Conservation (phyloP, 1,140 invertebrate species). For the Melitaea cinxia region DNA sequence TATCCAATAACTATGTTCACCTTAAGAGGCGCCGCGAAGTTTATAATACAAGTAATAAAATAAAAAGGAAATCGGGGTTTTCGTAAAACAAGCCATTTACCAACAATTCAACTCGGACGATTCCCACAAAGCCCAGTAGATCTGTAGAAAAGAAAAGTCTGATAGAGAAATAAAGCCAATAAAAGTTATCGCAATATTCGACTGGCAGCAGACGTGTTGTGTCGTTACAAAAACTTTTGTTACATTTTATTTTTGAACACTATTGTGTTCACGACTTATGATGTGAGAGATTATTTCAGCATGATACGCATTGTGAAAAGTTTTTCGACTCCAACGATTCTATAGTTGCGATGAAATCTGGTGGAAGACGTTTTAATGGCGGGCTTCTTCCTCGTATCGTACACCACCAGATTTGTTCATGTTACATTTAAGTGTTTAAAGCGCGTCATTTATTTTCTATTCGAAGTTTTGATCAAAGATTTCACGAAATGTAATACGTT, state of each 20-base stretch:
- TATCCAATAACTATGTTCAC: not conserved
- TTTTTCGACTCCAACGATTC: conserved; percentile 14
- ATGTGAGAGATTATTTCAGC: conserved; percentile 9
- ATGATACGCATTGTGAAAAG: conserved; percentile 12
- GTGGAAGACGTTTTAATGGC: conserved; percentile 15
- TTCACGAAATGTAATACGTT: not conserved
- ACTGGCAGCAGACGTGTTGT: conserved; percentile 50
- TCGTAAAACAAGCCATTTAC: conserved; percentile 64
- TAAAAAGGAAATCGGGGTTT: conserved; percentile 48
- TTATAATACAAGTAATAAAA: conserved; percentile 59
- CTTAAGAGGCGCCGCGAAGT: conserved; percentile 15
- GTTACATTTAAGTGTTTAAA: conserved; percentile 5
- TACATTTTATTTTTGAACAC: conserved; percentile 43
- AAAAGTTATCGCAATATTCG: conserved; percentile 62
- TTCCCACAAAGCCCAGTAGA: conserved; percentile 59
- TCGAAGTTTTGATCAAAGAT: not conserved
- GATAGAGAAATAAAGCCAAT: conserved; percentile 63
- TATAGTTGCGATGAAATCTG: conserved; percentile 8
- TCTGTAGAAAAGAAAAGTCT: conserved; percentile 64
- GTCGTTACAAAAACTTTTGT: conserved; percentile 50
- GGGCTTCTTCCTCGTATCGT: conserved; percentile 2
- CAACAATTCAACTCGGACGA: conserved; percentile 59
- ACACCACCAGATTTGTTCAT: conserved; percentile 7
- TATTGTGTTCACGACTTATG: conserved; percentile 23
- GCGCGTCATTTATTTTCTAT: not conserved